These are phyloP conservation scores for Apodemia mormo DNA, from an alignment of 2,888 invertebrate species.

Conservation along the genomic window DNA sequence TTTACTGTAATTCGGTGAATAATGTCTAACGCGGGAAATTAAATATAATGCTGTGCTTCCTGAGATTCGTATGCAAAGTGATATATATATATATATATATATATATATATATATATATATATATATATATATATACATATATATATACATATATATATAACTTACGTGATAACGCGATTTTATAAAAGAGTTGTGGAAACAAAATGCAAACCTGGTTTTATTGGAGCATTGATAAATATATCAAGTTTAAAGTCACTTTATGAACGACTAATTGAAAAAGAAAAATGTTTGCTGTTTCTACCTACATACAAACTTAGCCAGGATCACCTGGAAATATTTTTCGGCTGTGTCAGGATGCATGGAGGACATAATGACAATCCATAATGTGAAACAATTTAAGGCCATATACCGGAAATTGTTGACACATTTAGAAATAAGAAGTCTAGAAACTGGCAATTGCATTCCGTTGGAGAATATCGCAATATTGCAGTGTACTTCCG, in stretches of 20 bases:
- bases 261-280: conserved; percentile 25
- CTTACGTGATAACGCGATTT: conserved; percentile 13
- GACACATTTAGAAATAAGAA: conserved; percentile 25
- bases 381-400: conserved; percentile 19
- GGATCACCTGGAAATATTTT: conserved; percentile 33
- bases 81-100: too few species aligned
- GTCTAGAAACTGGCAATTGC: conserved; percentile 24
- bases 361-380: conserved; percentile 20
- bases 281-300: conserved; percentile 26
- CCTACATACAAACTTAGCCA: conserved; percentile 33
- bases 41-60: too few species aligned
- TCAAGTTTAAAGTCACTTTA: conserved; percentile 31
- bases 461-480: conserved; percentile 27
- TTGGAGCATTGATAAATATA: conserved; percentile 32
- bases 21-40: too few species aligned
- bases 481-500: conserved; percentile 26
- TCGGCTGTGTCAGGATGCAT: conserved; percentile 27
- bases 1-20: too few species aligned
- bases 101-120: too few species aligned
- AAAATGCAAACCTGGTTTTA: conserved; percentile 29
- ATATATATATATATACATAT: too few species aligned
- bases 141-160: too few species aligned
- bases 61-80: too few species aligned
- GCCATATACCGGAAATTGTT: conserved; percentile 15
- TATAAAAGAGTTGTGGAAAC: conserved; percentile 16